Conservation (phyloP, 2,888 invertebrate species). For the Chrysotoxum bicinctum region DNA sequence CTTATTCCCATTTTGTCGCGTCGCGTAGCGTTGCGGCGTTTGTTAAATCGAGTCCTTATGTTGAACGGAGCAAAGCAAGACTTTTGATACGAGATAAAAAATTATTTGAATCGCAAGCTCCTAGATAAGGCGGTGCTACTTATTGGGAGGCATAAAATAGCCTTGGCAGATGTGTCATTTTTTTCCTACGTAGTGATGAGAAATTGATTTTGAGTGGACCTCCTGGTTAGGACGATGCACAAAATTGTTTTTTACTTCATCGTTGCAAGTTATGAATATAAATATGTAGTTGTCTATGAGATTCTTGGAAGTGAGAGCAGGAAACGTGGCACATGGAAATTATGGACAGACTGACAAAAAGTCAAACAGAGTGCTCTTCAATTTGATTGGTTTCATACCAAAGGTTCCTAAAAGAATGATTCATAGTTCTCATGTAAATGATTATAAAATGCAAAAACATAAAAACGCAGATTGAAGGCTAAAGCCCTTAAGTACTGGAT, state of each 20-base stretch:
- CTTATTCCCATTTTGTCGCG: constrained; percentile 44
- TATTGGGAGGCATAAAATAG: constrained; percentile 40
- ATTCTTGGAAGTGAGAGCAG: neutral
- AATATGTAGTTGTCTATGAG: neutral
- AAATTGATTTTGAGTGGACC: constrained; percentile 57
- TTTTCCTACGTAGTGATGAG: constrained; percentile 30
- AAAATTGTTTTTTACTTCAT: neutral
- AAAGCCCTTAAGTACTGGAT: too few species aligned
- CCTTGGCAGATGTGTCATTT: constrained; percentile 53
- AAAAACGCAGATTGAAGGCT: too few species aligned
- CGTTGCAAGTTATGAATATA: neutral
- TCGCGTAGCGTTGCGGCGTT: too few species aligned
- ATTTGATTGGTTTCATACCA: neutral
- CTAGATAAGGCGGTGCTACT: constrained; percentile 41
- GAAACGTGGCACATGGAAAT: neutral
- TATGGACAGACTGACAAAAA: neutral
- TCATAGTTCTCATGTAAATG: too few species aligned
- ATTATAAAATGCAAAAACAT: too few species aligned
- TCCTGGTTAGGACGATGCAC: constrained; percentile 16
- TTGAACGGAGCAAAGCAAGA: constrained; percentile 14
- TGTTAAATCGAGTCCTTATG: constrained; percentile 23
- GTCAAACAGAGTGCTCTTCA: neutral
- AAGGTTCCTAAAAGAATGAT: neutral
- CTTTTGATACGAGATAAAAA: constrained; percentile 38
- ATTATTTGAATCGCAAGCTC: constrained; percentile 36